A percentile compares a stretch with the other conserved stretches of the same genome.
Conservation (phyloP, 2,113 vertebrate species). For the Lepidothrix coronata region DNA sequence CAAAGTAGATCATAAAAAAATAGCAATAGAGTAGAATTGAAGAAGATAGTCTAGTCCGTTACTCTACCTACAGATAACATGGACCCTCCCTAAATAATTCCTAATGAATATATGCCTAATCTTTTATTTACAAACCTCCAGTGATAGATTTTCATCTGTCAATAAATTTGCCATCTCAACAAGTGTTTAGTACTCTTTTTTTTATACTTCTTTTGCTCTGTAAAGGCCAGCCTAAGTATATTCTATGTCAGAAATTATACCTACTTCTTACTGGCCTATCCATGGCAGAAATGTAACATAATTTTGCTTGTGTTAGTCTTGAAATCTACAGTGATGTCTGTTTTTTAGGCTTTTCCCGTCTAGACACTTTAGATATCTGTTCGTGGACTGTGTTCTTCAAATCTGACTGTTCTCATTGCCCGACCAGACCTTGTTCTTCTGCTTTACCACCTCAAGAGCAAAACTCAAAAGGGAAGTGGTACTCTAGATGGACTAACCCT, state of each 20-base stretch:
- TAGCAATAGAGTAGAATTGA: fast-evolving
- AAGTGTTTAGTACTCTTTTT: not conserved
- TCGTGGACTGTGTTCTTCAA: not conserved
- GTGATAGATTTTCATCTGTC: not conserved
- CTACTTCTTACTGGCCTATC: not conserved
- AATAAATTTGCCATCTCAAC: not conserved
- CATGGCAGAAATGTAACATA: not conserved
- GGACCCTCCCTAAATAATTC: not conserved
- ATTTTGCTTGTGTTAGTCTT: not conserved
- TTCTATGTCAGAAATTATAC: not conserved
- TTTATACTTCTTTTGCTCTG: not conserved
- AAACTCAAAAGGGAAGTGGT: not conserved
- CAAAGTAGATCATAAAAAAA: not conserved
- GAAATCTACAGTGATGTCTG: not conserved
- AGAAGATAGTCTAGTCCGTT: not conserved
- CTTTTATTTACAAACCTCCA: not conserved
- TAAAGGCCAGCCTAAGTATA: not conserved
- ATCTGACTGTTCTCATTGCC: not conserved
- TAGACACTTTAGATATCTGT: not conserved
- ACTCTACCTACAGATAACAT: not conserved
- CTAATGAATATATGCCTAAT: not conserved
- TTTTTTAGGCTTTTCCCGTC: not conserved
- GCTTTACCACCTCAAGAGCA: not conserved
- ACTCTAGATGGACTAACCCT: not conserved
- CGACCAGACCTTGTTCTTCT: not conserved